Evolutionary conservation across 2,113 vertebrate species (phyloP).

Genomic region (Platysteira castanea): DNA sequence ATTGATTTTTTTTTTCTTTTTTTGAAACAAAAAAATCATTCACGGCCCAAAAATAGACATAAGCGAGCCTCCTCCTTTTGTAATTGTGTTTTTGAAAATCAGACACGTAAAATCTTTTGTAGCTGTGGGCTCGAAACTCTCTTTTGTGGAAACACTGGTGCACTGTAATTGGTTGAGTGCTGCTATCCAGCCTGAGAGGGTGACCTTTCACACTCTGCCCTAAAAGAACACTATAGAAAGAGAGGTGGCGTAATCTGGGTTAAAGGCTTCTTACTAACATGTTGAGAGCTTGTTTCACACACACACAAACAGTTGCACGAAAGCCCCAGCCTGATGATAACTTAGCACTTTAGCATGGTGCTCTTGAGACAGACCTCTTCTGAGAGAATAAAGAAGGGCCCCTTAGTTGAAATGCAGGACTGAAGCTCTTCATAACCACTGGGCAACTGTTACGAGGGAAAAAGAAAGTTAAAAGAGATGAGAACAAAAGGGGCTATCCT

Average conservation of each 20-base stretch:
- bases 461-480: slow-evolving; percentile 57
- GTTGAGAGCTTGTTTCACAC: slow-evolving; percentile 84
- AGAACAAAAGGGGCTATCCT: slow-evolving; percentile 32
- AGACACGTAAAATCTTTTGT: slow-evolving; percentile 79
- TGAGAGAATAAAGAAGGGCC: slow-evolving; percentile 69
- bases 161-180: slow-evolving; percentile 87
- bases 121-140: slow-evolving; percentile 64
- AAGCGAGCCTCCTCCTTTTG: slow-evolving; percentile 20
- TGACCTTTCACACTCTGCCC: slow-evolving; percentile 86
- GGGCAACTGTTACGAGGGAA: slow-evolving; percentile 48
- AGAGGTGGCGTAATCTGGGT: slow-evolving; percentile 86
- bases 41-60: neutral
- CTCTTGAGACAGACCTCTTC: slow-evolving; percentile 81
- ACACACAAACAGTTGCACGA: slow-evolving; percentile 81
- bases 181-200: slow-evolving; percentile 86
- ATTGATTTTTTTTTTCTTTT: neutral
- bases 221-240: slow-evolving; percentile 86
- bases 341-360: slow-evolving; percentile 76
- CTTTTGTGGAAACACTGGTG: slow-evolving; percentile 78
- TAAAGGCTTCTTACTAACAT: slow-evolving; percentile 90
- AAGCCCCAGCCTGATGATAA: slow-evolving; percentile 75
- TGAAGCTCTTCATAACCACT: slow-evolving; percentile 25
- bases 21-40: slow-evolving; percentile 24
- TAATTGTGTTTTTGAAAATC: slow-evolving; percentile 58
- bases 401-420: slow-evolving; percentile 52